Conservation (phyloP, 2,113 vertebrate species). For the Craseonycteris thonglongyai region DNA sequence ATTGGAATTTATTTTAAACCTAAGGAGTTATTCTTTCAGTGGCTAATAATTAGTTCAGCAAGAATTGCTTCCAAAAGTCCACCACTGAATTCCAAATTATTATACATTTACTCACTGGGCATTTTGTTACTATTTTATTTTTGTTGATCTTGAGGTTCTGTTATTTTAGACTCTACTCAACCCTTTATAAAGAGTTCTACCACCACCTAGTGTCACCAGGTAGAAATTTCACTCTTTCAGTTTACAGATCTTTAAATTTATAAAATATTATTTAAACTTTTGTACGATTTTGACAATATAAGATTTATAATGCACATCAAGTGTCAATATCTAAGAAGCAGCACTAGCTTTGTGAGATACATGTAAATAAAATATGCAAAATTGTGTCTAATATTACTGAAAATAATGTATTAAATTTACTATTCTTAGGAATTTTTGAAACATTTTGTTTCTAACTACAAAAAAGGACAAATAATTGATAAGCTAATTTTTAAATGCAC, state of each 20-base stretch:
- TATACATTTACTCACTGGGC: fast-evolving
- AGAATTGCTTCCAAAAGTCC: neutral
- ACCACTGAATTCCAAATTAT: neutral
- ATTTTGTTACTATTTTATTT: neutral
- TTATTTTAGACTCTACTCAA: neutral
- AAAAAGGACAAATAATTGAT: neutral
- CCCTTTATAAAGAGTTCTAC: conserved; percentile 1
- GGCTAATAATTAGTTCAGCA: neutral
- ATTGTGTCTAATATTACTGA: neutral
- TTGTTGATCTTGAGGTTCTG: neutral
- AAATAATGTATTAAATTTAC: neutral
- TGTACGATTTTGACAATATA: neutral
- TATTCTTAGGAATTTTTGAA: neutral
- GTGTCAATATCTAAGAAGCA: neutral
- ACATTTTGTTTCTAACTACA: neutral
- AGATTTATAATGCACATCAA: neutral
- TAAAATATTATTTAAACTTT: neutral
- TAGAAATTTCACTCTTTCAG: neutral
- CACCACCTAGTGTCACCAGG: conserved; percentile 73
- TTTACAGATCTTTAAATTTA: neutral
- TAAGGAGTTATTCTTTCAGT: neutral
- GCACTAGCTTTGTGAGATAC: neutral
- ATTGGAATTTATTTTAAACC: neutral
- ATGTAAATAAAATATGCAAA: neutral
- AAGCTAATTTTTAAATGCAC: neutral